phyloP scores from a whole-genome alignment of 2,113 vertebrate genomes.

The Thomomys bottae region DNA sequence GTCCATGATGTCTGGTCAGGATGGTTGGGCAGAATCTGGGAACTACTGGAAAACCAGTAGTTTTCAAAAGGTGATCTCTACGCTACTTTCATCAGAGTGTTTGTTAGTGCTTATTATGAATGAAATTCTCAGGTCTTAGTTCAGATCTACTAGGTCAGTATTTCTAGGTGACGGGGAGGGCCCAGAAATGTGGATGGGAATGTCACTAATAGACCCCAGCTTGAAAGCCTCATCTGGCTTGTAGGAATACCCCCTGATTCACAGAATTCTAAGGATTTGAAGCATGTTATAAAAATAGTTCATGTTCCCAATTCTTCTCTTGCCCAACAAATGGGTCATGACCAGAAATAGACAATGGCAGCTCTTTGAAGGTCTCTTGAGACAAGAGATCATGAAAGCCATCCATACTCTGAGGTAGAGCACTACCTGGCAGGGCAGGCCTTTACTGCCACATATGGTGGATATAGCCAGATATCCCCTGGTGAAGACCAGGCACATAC shows the following conservation, averaged over 20 bases:
- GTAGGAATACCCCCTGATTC: not conserved
- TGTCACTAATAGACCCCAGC: not conserved
- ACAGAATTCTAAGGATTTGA: not conserved
- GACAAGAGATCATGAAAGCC: not conserved
- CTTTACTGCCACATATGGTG: not conserved
- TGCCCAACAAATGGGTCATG: not conserved
- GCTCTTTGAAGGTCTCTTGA: not conserved
- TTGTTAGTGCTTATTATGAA: not conserved
- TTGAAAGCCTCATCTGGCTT: not conserved
- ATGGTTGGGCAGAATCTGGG: not conserved
- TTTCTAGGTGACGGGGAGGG: not conserved
- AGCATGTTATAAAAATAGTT: not conserved
- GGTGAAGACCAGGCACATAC: not conserved
- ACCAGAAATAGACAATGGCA: not conserved
- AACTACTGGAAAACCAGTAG: too few relatives aligned
- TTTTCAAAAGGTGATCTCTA: not conserved
- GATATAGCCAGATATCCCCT: too few relatives aligned
- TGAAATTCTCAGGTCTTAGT: not conserved
- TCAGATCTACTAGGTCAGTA: not conserved
- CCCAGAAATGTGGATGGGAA: not conserved
- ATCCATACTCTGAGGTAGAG: rapidly evolving
- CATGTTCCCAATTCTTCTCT: not conserved
- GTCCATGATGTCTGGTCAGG: not conserved
- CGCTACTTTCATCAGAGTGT: not conserved
- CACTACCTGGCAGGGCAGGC: not conserved